Conservation (phyloP, 2,113 vertebrate species). For the Pithys albifrons region DNA sequence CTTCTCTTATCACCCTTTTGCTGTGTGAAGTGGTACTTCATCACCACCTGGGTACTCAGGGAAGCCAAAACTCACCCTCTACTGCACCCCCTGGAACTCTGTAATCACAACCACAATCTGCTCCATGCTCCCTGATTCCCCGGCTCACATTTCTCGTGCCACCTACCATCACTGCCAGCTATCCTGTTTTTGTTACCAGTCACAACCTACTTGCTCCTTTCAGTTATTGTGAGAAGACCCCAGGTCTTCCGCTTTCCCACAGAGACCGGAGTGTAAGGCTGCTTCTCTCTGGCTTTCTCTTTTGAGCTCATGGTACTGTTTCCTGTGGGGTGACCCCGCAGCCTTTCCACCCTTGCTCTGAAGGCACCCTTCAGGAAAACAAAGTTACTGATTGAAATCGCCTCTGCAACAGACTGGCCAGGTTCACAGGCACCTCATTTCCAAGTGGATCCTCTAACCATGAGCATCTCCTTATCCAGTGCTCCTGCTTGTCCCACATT, state of each 20-base stretch:
- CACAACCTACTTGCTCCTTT: neutral
- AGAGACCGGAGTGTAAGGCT: neutral
- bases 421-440: neutral
- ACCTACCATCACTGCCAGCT: neutral
- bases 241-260: constrained; percentile 2
- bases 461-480: neutral
- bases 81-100: neutral
- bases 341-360: neutral
- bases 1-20: neutral
- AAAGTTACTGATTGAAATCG: neutral
- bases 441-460: neutral
- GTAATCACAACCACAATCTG: neutral
- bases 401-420: neutral
- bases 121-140: fast-evolving
- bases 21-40: neutral
- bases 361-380: neutral
- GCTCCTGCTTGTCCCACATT: neutral
- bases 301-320: neutral
- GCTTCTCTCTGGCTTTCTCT: neutral
- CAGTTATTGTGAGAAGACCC: neutral
- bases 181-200: neutral
- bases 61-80: neutral
- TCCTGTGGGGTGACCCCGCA: neutral
- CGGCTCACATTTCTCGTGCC: neutral
- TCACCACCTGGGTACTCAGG: neutral